Base-by-base conservation (phyloP, 2,888 invertebrate species). In the Podabrus alpinus region DNA sequence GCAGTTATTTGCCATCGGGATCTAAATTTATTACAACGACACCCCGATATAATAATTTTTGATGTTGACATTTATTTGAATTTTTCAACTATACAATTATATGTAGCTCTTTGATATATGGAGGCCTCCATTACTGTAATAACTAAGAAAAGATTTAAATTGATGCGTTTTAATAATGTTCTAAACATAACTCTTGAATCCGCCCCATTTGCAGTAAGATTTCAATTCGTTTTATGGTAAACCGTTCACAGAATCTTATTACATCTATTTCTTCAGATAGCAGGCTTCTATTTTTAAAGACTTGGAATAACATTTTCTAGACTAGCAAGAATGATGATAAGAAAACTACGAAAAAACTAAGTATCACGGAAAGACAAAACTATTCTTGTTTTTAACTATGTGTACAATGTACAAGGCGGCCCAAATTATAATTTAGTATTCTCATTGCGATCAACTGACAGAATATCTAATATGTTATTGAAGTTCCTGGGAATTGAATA, bases 21-120 rank as follows among this genome's bases (percentile, higher is more conserved):
- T 82, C 79, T 73, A 80, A 80, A 83, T 83, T 82, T 82, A 83
- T 83, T 82, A 82, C 79, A 79, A 81, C 80, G 79, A 78, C 80
- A 81, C 78, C 80, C 80, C 45, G 78, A 80, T 81, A 80, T 80
- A 81, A 82, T 81, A 82, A 77, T 78, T 79, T 72, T 70, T 75
- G 79, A 79, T 80, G 79, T 76, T 76, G 81, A 72, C 78, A 78
- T 82, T 80, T 80, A 80, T 81, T 80, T 80, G 77, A 81, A 79
- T 80, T 80, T 45, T 45, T 45, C 45, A 45, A 45, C 45, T 45
- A 80, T 81, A 81, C 79, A 79, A 80, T 80, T 81, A 81, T 73
- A 66, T 76, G 69, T 64, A 67, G 29, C 74, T 13, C 16, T 66
- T 62, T 19, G 74, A 62, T 62, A 68, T 68, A 73, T 71, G 25